Percentiles rank a stretch among this genome's conserved stretches.
Evolutionary conservation across 2,113 vertebrate genomes (phyloP).

Genomic region (Sus scrofa): DNA sequence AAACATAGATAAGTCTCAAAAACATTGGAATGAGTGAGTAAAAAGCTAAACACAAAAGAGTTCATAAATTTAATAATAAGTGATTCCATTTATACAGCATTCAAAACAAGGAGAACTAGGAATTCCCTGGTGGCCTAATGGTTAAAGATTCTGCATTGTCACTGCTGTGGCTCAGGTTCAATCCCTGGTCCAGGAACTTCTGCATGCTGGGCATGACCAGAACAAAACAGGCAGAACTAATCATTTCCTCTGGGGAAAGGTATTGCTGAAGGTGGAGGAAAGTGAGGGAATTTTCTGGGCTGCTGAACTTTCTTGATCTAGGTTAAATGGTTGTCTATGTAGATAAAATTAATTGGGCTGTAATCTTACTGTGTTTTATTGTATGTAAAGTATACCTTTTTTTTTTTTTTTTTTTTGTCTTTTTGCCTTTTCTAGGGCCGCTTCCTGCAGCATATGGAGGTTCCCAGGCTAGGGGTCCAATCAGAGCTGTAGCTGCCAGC

Average conservation of each 20-base stretch:
- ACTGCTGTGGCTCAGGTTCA: too few species aligned
- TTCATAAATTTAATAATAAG: not conserved
- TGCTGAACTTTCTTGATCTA: not conserved
- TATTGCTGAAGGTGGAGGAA: not conserved
- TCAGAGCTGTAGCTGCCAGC: too few species aligned
- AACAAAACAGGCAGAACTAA: not conserved
- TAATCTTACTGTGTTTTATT: not conserved
- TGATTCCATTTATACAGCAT: not conserved
- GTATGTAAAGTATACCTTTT: not conserved
- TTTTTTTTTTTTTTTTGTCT: too few species aligned
- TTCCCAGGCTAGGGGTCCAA: too few species aligned
- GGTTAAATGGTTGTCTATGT: not conserved
- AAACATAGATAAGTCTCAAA: not conserved
- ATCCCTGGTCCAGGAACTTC: too few species aligned
- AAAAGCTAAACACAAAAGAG: not conserved
- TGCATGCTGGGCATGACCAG: too few species aligned
- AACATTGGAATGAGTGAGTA: not conserved
- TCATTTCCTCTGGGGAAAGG: not conserved
- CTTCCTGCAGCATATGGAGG: too few species aligned
- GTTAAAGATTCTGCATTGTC: too few species aligned
- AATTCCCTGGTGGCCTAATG: too few species aligned
- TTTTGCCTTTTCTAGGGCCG: too few species aligned
- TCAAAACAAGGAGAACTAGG: not conserved
- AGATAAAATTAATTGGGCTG: slow-evolving; percentile 14
- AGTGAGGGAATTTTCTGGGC: not conserved